Conservation (phyloP, 2,888 invertebrate genomes). For the Metallyticus violacea region DNA sequence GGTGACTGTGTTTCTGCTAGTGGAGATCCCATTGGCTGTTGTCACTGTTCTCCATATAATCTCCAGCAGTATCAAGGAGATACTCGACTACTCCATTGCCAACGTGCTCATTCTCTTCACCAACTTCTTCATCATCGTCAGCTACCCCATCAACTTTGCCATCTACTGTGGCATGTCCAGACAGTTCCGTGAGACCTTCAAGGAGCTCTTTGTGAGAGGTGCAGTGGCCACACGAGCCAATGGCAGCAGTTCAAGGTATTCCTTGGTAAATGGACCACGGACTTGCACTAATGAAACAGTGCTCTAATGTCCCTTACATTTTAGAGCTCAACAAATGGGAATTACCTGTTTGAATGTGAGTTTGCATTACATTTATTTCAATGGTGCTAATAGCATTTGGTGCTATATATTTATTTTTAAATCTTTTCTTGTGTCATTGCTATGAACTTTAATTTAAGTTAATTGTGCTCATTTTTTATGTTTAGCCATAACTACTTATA, state of each 20-base stretch:
- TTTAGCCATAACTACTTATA: not conserved
- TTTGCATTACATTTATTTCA: not conserved
- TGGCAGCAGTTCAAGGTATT: conserved; percentile 73
- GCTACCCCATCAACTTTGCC: conserved; percentile 91
- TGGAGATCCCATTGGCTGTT: conserved; percentile 80
- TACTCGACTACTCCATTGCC: conserved; percentile 73
- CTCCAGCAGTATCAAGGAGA: conserved; percentile 67
- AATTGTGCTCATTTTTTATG: not conserved
- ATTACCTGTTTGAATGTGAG: not conserved
- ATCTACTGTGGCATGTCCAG: conserved; percentile 96
- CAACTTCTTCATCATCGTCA: conserved; percentile 87
- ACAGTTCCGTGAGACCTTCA: conserved; percentile 91
- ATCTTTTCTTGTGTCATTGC: too few species aligned
- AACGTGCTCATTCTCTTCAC: conserved; percentile 77
- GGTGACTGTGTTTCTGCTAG: conserved; percentile 77
- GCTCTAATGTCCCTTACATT: conserved; percentile 50
- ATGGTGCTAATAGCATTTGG: not conserved
- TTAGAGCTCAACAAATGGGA: not conserved
- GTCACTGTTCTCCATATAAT: conserved; percentile 82
- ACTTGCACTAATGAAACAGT: conserved; percentile 79
- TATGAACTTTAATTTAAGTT: too few species aligned
- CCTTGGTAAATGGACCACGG: conserved; percentile 76
- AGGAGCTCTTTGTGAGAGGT: conserved; percentile 69
- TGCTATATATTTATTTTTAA: not conserved
- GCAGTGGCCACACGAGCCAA: conserved; percentile 59